A percentile compares a stretch with the other conserved stretches of the same genome.
Conservation (phyloP, 35 echinoderm and acorn worm species). For the Ophioderma brevispina region DNA sequence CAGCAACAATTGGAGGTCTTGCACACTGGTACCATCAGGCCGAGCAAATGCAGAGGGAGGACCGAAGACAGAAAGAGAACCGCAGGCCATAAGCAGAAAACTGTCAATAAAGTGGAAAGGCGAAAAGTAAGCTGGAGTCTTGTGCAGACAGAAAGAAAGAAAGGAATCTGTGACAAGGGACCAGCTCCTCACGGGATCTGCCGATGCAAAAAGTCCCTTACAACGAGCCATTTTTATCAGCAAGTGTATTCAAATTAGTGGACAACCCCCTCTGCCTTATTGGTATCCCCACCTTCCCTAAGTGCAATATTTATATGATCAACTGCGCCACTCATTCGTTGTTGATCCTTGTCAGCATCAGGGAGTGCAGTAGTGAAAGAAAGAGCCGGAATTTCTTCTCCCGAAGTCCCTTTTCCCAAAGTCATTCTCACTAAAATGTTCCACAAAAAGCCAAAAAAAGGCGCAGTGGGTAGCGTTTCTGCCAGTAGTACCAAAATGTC, state of each 20-base stretch:
- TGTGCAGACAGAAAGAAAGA: slow-evolving; percentile 10
- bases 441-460: background rate
- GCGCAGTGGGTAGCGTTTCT: no score
- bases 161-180: no score
- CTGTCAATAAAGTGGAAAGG: slow-evolving; percentile 13
- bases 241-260: background rate
- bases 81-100: slow-evolving; percentile 31
- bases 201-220: background rate
- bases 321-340: background rate
- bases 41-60: slow-evolving; percentile 67
- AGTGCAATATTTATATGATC: slow-evolving; percentile 45
- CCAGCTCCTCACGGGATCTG: background rate
- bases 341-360: background rate
- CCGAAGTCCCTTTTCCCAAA: no score
- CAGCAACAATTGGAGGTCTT: slow-evolving; percentile 86
- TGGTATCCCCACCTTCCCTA: background rate
- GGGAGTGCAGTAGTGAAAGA: background rate
- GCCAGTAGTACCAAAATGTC: background rate
- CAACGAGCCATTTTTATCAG: slow-evolving; percentile 2
- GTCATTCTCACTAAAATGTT: no score
- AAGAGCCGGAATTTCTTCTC: background rate
- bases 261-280: slow-evolving; percentile 12
- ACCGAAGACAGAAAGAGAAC: slow-evolving; percentile 23
- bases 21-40: slow-evolving; percentile 59
- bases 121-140: slow-evolving; percentile 26